Evolutionary conservation across 2,113 vertebrate genomes (phyloP).

Genomic region (Calyptommatus sinebrachiatus): DNA sequence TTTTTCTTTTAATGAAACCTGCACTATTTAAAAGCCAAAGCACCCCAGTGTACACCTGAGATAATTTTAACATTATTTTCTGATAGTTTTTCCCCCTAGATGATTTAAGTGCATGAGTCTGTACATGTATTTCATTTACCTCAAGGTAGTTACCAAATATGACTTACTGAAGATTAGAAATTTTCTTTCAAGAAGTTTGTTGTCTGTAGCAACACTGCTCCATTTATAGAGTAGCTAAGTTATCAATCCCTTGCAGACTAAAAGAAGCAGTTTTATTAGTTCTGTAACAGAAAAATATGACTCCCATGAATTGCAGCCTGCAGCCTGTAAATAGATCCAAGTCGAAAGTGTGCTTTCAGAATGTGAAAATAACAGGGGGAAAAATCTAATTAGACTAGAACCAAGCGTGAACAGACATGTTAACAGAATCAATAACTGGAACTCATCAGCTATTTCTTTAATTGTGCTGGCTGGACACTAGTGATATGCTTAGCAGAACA

Average conservation of each 20-base stretch:
- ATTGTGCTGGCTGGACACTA: constrained; percentile 75
- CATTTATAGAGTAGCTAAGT: constrained; percentile 44
- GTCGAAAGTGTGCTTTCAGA: constrained; percentile 78
- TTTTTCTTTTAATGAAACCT: constrained; percentile 36
- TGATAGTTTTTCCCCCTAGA: constrained; percentile 41
- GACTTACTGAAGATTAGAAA: background rate
- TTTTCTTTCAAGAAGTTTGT: background rate
- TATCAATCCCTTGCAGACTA: constrained; percentile 43
- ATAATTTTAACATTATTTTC: background rate
- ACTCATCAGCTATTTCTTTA: constrained; percentile 84
- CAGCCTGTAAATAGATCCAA: constrained; percentile 70
- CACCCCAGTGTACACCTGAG: background rate
- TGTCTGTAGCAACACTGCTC: background rate
- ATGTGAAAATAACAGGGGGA: constrained; percentile 68
- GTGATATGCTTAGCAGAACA: constrained; percentile 69
- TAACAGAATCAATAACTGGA: constrained; percentile 82
- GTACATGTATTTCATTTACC: background rate
- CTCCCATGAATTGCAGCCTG: constrained; percentile 59
- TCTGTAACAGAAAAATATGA: constrained; percentile 52
- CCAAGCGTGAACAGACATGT: constrained; percentile 79
- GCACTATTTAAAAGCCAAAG: background rate
- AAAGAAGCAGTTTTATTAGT: constrained; percentile 14
- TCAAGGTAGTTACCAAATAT: background rate
- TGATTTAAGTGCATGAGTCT: background rate
- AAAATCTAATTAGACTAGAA: constrained; percentile 82